Conservation (phyloP, 2,797 vertebrate genomes). For the Liparis tanakae region DNA sequence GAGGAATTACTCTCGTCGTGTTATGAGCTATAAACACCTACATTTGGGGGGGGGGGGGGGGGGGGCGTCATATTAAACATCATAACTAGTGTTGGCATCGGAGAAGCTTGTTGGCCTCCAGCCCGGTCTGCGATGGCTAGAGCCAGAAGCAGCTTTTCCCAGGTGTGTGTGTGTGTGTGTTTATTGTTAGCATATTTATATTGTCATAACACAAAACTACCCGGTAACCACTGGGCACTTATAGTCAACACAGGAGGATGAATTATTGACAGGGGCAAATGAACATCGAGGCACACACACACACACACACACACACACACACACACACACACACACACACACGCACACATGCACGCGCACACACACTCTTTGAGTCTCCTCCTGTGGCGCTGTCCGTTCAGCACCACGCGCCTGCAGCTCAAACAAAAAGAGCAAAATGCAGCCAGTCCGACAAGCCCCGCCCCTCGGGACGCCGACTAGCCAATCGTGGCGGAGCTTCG, state of each 20-base stretch:
- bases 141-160: slow-evolving; percentile 54
- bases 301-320: too few species aligned
- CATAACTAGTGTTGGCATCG: slow-evolving; percentile 21
- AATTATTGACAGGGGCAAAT: slow-evolving; percentile 47
- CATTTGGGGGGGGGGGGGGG: too few species aligned
- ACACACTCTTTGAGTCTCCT: background rate
- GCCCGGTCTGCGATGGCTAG: slow-evolving; percentile 30
- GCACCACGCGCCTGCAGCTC: slow-evolving; percentile 18
- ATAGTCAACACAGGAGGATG: slow-evolving; percentile 56
- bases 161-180: slow-evolving; percentile 49
- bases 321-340: background rate
- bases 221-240: slow-evolving; percentile 46
- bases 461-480: background rate
- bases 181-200: slow-evolving; percentile 40
- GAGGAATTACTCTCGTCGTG: background rate
- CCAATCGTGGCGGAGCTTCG: background rate
- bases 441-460: background rate
- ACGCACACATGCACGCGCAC: too few species aligned
- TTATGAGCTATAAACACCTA: slow-evolving; percentile 4
- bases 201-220: slow-evolving; percentile 37
- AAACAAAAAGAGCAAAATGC: slow-evolving; percentile 5
- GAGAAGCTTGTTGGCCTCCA: slow-evolving; percentile 22
- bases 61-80: slow-evolving; percentile 5
- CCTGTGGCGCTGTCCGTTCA: background rate
- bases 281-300: slow-evolving; percentile 29